Base-by-base conservation (phyloP, 2,113 vertebrate species). In the Pangasianodon hypophthalmus region DNA sequence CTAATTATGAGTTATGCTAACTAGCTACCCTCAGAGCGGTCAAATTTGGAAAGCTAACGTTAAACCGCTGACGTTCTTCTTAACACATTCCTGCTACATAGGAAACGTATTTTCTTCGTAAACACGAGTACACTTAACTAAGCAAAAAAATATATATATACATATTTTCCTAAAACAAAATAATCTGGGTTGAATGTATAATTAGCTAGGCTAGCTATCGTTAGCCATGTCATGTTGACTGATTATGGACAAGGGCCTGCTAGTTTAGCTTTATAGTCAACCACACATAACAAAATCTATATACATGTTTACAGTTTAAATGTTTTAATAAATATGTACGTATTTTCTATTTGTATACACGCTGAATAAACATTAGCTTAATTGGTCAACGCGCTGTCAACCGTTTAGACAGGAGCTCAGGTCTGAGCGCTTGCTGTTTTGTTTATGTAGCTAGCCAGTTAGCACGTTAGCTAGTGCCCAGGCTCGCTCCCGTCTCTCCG, bases 371-470 rank as follows among this genome's bases (percentile, higher is more conserved):
- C n/a, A 54, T 1, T 1, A 50, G 5, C 2, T 7, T 4, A 13
- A 26, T 4, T 41, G 87, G 4, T 18, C 1, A 24, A 9, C 37
- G 0, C 9, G 29, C 67, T 79, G 82, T 79, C 86, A 86, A 71
- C 16, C n/a, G 14, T 13, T 14, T 19, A 89, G 24, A 58, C 1
- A 67, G 67, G 37, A 85, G 48, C 44, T n/a, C 24, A 5, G 29
- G 37, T 13, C 6, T 46, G 14, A 71, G 60, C 81, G 41, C 41
- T 92, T 50, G 67, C 73, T 91, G 94, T 96, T 96, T 96, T 84
- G 95, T 96, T 96, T 96, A 96, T 96, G 93, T 94, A 94, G 94
- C 92, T 58, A 41, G 81, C 82, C 94, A 92, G 94, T 93, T 88
- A 91, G 92, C 91, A 94, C 93, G 94, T 94, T 90, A 88, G 92